phyloP scores from a whole-genome alignment of 2,888 invertebrate species.

The Rhagophthalmus giganteus region DNA sequence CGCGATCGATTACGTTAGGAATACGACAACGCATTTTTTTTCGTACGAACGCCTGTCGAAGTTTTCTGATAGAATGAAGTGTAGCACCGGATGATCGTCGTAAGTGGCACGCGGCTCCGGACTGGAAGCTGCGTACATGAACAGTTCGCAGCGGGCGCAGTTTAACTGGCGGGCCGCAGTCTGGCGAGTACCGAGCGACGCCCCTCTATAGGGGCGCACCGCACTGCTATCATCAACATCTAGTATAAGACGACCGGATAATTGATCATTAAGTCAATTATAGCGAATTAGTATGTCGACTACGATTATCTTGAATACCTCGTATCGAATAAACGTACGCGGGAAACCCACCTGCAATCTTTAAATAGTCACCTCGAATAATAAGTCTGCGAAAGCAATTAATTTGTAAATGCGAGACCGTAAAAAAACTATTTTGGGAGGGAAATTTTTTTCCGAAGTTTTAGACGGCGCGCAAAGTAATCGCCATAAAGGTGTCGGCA shows the following conservation, averaged over 20 bases:
- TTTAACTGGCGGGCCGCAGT: constrained; percentile 54
- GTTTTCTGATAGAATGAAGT: constrained; percentile 1
- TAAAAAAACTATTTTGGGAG: too few species aligned
- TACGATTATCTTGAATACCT: constrained; percentile 39
- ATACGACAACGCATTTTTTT: not conserved
- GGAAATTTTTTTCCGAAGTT: too few species aligned
- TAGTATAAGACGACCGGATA: constrained; percentile 45
- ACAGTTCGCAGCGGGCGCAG: constrained; percentile 46
- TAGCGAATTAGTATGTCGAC: constrained; percentile 49
- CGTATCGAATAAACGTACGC: constrained; percentile 3
- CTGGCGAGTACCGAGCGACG: constrained; percentile 40
- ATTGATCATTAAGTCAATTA: constrained; percentile 53
- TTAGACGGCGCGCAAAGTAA: too few species aligned
- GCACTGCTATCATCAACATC: constrained; percentile 40
- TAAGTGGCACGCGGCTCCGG: constrained; percentile 31
- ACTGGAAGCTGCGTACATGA: constrained; percentile 39
- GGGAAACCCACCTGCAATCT: constrained; percentile 2
- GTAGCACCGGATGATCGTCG: constrained; percentile 25
- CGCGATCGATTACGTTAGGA: not conserved
- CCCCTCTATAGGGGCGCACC: constrained; percentile 51
- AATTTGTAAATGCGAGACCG: too few species aligned
- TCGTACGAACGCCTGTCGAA: not conserved
- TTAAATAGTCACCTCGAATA: not conserved
- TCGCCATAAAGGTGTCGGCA: too few species aligned
- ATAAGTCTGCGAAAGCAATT: not conserved